Evolutionary conservation across 2,888 invertebrate species (phyloP).

Genomic region (Thereva unica): DNA sequence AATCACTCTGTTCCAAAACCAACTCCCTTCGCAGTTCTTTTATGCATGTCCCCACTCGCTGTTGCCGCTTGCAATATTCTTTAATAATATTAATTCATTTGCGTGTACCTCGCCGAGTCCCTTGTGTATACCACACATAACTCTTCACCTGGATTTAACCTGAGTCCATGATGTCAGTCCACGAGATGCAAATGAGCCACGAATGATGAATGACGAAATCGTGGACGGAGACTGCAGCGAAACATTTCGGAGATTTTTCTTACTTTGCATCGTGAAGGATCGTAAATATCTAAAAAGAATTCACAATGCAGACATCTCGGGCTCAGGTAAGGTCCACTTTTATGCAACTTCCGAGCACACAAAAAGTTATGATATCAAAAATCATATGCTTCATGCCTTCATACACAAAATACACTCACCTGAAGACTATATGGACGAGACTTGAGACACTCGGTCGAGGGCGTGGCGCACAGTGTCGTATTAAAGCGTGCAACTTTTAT

Average conservation of each 20-base stretch:
- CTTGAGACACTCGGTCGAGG: neutral
- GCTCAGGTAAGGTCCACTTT: too few relatives aligned
- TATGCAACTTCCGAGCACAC: too few relatives aligned
- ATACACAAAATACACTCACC: too few relatives aligned
- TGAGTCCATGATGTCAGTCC: neutral
- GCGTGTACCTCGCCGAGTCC: neutral
- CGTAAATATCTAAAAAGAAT: too few relatives aligned
- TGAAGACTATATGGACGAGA: too few relatives aligned
- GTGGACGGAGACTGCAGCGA: conserved; percentile 14
- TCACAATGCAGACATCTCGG: too few relatives aligned
- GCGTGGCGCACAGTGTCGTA: conserved; percentile 8
- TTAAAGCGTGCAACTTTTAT: conserved; percentile 24
- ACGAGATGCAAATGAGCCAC: conserved; percentile 14
- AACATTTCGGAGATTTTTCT: too few relatives aligned
- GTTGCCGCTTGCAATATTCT: conserved; percentile 7
- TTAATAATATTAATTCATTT: too few relatives aligned
- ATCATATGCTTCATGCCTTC: too few relatives aligned
- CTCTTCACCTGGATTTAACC: too few relatives aligned
- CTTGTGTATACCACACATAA: neutral
- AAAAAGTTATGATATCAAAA: too few relatives aligned
- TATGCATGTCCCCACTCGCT: conserved; percentile 1
- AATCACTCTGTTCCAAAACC: neutral
- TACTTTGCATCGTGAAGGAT: too few relatives aligned
- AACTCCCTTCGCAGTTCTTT: conserved; percentile 3
- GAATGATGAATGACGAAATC: conserved; percentile 24